Evolutionary conservation across 1,140 invertebrate genomes (phyloP).

Genomic region (Neodiprion pinetum): DNA sequence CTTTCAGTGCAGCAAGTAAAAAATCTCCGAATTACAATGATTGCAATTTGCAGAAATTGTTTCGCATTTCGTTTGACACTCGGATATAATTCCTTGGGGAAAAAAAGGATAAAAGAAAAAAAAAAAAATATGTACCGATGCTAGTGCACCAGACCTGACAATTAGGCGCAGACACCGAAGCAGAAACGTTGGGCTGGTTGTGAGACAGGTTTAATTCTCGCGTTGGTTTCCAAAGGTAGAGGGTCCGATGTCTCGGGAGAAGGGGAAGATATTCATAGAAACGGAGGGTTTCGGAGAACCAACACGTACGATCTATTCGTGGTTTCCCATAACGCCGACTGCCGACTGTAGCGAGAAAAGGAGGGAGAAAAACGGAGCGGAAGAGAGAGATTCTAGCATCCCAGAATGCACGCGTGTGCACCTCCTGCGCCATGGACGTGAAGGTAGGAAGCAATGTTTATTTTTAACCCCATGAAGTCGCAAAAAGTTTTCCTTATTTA

Average conservation of each 20-base stretch:
- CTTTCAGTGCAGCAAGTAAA: no score
- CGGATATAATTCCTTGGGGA: no score
- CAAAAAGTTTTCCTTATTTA: conserved; percentile 6
- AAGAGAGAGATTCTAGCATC: not conserved
- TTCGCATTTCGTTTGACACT: no score
- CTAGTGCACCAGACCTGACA: no score
- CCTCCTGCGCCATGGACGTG: not conserved
- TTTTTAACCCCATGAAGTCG: not conserved
- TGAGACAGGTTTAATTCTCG: not conserved
- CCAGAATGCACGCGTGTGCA: not conserved
- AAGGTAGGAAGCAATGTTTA: conserved; percentile 7
- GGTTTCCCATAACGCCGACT: conserved; percentile 42
- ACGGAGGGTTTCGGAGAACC: conserved; percentile 41
- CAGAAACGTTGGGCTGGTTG: not conserved
- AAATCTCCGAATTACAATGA: no score
- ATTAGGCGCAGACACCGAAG: no score
- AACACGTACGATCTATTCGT: conserved; percentile 42
- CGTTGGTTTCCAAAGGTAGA: no score
- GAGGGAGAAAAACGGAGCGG: conserved; percentile 8
- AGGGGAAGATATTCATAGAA: conserved; percentile 49
- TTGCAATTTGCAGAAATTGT: no score
- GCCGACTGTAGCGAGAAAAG: conserved; percentile 10
- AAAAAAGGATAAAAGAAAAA: no score
- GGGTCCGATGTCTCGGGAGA: no score
- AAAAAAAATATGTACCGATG: no score